Base-by-base conservation (phyloP, 2,113 vertebrate genomes). In the Leptocoma aspasia region DNA sequence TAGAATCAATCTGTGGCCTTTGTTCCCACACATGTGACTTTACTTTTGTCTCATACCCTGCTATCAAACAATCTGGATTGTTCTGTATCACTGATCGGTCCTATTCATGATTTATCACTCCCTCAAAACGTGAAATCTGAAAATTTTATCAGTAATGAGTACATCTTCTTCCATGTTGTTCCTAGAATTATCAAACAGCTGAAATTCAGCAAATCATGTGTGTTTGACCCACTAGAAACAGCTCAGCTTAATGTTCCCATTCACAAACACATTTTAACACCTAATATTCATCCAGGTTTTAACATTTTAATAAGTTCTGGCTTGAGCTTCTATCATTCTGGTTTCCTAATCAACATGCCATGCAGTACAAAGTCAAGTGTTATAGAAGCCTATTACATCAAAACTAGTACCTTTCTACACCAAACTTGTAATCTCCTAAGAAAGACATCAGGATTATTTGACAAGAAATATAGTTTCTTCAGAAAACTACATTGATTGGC, bases 401-500 rank as follows among this genome's bases (percentile, higher is more conserved):
- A 86, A 90, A 92, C 88, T 56, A 92, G 70, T 83, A 90, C 28
- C 39, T 94, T 93, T 71, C 64, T 78, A 60, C 65, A 71, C 41
- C 35, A 86, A 90, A 93, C 49, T 96, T 90, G 79, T 86, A 94
- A 89, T 93, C 75, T 93, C 71, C 72, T 94, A 90, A 94, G 93
- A 93, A 92, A 97, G 85, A 93, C 47, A 81, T 93, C 68, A 83
- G 37, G 60, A 90, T 92, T 89, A 77, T 93, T 96, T 95, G 93
- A 96, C 93, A 96, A 94, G 87, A 90, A 86, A 73, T 92, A 93
- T 16, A 64, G 14, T 47, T 82, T 89, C 75, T 82, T 82, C 72
- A 78, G 90, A 90, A 96, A 93, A 88, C 76, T 91, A 60, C 88
- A 88, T 78, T 96, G 95, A 97, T 92, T 96, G 79, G 82, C 94